phyloP scores from a whole-genome alignment of 2,113 vertebrate genomes.

The Ifrita kowaldi region DNA sequence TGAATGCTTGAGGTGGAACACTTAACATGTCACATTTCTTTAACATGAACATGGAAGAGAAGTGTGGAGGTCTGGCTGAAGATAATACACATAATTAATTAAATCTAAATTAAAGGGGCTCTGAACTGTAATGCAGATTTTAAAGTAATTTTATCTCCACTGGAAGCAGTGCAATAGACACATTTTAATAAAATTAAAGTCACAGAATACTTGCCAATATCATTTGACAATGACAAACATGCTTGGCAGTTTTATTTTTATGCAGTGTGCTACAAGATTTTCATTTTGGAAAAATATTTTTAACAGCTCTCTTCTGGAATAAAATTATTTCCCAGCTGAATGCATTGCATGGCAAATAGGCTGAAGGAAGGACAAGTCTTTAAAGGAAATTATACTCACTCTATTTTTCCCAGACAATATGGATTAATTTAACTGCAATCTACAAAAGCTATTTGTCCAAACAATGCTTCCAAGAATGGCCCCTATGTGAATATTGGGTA shows the following conservation, averaged over 20 bases:
- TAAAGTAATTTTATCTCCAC: neutral
- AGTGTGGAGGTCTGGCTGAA: neutral
- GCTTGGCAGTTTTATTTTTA: neutral
- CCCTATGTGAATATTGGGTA: neutral
- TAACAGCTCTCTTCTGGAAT: neutral
- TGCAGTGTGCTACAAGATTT: neutral
- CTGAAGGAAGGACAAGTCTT: neutral
- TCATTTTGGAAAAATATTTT: neutral
- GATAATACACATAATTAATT: neutral
- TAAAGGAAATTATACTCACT: neutral
- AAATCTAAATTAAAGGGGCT: neutral
- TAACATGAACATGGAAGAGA: neutral
- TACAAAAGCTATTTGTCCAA: neutral
- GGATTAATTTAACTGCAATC: neutral
- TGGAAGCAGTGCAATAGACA: neutral
- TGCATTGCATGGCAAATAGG: neutral
- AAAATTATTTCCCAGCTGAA: neutral
- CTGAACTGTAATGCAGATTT: neutral
- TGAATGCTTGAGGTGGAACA: neutral
- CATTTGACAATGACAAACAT: neutral
- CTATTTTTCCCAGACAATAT: neutral
- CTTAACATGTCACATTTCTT: neutral
- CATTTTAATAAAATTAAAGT: neutral
- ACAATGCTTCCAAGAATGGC: neutral
- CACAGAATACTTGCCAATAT: neutral